Evolutionary conservation across 2,888 invertebrate species (phyloP).

Genomic region (Gasteruption jaculator): DNA sequence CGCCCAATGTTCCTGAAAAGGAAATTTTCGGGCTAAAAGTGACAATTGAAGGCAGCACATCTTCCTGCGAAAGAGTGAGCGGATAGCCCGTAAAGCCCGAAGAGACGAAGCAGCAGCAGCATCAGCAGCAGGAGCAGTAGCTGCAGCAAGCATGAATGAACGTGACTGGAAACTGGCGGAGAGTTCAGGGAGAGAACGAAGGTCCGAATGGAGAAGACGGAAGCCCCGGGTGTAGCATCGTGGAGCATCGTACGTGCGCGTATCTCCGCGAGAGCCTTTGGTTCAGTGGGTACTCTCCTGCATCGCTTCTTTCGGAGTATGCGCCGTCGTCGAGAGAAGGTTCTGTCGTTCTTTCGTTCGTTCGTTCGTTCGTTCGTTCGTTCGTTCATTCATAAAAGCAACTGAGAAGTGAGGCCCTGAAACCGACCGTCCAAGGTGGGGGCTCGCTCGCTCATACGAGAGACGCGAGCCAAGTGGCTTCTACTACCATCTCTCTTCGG

Average conservation of each 20-base stretch:
- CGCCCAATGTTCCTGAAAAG: too few species aligned
- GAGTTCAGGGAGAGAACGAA: neutral
- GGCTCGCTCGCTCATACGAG: conserved; percentile 20
- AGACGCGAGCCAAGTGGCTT: conserved; percentile 22
- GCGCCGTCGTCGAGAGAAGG: too few species aligned
- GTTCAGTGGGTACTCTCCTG: too few species aligned
- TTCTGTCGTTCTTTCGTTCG: too few species aligned
- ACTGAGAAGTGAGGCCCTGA: conserved; percentile 31
- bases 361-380: too few species aligned
- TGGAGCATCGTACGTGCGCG: neutral
- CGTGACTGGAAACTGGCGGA: neutral
- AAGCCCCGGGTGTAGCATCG: neutral
- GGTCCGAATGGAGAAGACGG: conserved; percentile 1
- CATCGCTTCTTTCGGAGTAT: too few species aligned
- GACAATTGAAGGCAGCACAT: too few species aligned
- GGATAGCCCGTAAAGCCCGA: conserved; percentile 3
- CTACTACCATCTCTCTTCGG: conserved; percentile 6
- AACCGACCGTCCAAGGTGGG: conserved; percentile 17
- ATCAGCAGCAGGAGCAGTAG: too few species aligned
- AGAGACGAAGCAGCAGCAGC: conserved; percentile 7
- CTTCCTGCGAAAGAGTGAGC: too few species aligned
- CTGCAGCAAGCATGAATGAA: conserved; percentile 4
- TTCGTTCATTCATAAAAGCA: conserved; percentile 57
- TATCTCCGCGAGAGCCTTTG: neutral
- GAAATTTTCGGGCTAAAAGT: too few species aligned